Evolutionary conservation across 1,140 invertebrate genomes (phyloP).

Genomic region (Tachypleus tridentatus): DNA sequence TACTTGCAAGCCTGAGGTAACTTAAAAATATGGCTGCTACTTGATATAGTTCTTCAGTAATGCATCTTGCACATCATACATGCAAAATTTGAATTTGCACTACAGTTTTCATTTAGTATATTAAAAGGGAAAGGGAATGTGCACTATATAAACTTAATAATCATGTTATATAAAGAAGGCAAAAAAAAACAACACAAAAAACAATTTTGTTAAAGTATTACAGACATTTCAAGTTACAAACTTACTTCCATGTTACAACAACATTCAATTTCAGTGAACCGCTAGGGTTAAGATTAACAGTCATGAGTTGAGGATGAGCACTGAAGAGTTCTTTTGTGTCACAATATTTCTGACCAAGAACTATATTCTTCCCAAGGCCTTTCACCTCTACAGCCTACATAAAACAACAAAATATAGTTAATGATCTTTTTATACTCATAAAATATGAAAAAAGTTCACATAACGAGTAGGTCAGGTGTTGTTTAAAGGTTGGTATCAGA

Average conservation of each 20-base stretch:
- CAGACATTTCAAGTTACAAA: neutral
- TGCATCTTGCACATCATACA: too few species aligned
- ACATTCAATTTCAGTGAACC: constrained; percentile 51
- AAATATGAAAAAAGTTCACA: too few species aligned
- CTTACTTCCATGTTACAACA: constrained; percentile 45
- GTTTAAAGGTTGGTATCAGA: too few species aligned
- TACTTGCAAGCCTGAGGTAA: too few species aligned
- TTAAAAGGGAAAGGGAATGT: too few species aligned
- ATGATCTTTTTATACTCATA: too few species aligned
- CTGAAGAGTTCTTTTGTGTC: constrained; percentile 48
- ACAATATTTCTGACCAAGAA: constrained; percentile 47
- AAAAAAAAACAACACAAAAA: neutral
- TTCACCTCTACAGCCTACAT: constrained; percentile 39
- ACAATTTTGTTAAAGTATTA: too few species aligned
- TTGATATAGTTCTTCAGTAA: too few species aligned
- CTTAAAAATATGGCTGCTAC: too few species aligned
- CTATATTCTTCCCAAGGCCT: constrained; percentile 36
- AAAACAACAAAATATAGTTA: neutral
- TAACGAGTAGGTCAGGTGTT: too few species aligned
- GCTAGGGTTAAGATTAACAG: constrained; percentile 48
- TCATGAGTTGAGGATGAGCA: constrained; percentile 49
- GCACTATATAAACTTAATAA: neutral
- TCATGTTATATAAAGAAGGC: neutral
- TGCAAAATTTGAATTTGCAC: too few species aligned
- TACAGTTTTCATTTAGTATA: too few species aligned